Percentiles rank a stretch among this genome's conserved stretches.
Conservation (phyloP, 2,113 vertebrate genomes). For the Percina caprodes region DNA sequence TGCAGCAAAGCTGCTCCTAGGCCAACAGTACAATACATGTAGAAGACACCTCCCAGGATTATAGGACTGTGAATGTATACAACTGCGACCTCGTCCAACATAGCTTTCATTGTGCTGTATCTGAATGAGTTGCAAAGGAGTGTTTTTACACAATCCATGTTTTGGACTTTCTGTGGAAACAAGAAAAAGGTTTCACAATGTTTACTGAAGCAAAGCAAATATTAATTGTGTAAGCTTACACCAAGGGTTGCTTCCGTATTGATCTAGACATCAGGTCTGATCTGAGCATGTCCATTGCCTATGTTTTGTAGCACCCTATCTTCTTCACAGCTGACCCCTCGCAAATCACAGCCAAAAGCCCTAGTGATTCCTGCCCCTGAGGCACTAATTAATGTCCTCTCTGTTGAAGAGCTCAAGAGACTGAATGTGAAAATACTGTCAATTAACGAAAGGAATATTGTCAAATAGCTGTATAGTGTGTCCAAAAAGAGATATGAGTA, state of each 20-base stretch:
- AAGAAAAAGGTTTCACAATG: slow-evolving; percentile 24
- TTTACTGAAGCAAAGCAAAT: slow-evolving; percentile 8
- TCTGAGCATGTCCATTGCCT: slow-evolving; percentile 30
- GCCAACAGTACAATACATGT: not conserved
- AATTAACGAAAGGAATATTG: slow-evolving; percentile 16
- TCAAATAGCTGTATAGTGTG: not conserved
- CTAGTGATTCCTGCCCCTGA: slow-evolving; percentile 26
- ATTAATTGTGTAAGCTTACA: not conserved
- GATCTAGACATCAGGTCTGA: slow-evolving; percentile 2
- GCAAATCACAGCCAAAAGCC: slow-evolving; percentile 20
- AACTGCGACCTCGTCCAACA: slow-evolving; percentile 1
- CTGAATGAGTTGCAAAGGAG: not conserved
- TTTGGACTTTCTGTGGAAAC: not conserved
- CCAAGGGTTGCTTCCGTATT: not conserved
- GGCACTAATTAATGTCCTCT: slow-evolving; percentile 51
- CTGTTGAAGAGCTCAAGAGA: slow-evolving; percentile 14
- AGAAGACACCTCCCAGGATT: not conserved
- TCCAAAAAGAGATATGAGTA: slow-evolving; percentile 12
- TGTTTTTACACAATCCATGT: not conserved
- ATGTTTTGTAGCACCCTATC: not conserved
- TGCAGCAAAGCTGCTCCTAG: not conserved
- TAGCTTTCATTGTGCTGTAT: not conserved
- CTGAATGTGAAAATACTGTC: slow-evolving; percentile 2
- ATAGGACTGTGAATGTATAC: slow-evolving; percentile 7
- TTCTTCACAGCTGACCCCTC: slow-evolving; percentile 37